Conservation (phyloP, 1,140 invertebrate genomes). For the Papilio helenus region DNA sequence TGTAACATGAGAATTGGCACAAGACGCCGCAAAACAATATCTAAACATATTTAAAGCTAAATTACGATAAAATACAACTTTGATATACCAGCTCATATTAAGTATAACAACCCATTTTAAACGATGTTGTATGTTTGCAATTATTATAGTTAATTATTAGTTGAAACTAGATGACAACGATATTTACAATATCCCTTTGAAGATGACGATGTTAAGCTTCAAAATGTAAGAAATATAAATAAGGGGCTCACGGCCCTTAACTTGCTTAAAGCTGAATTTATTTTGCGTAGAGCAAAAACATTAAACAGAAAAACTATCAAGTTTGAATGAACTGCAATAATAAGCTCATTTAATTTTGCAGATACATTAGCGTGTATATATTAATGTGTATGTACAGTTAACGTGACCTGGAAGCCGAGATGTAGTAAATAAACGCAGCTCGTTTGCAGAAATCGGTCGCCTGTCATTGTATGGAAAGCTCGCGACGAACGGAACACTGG, state of each 20-base stretch:
- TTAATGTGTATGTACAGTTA: not conserved
- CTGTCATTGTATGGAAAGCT: constrained; percentile 13
- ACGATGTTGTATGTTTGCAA: not conserved
- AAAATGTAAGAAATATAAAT: not conserved
- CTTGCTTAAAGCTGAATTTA: too few relatives aligned
- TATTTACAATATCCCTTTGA: not conserved
- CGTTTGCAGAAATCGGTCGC: not conserved
- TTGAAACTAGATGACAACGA: not conserved
- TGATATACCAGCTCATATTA: not conserved
- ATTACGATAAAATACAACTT: not conserved
- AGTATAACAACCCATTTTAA: not conserved
- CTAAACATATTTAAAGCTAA: not conserved
- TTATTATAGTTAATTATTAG: too few relatives aligned
- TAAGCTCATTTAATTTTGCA: not conserved
- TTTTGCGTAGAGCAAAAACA: not conserved
- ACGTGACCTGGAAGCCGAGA: constrained; percentile 10
- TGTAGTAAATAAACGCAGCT: constrained; percentile 1
- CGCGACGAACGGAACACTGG: not conserved
- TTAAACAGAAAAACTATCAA: not conserved
- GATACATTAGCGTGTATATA: not conserved
- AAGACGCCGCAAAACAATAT: not conserved
- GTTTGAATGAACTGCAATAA: not conserved
- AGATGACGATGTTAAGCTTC: not conserved
- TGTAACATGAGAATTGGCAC: constrained; percentile 18
- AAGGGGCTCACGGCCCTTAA: too few relatives aligned